Evolutionary conservation across 2,797 vertebrate genomes (phyloP).

Genomic region (Esox masquinongy): DNA sequence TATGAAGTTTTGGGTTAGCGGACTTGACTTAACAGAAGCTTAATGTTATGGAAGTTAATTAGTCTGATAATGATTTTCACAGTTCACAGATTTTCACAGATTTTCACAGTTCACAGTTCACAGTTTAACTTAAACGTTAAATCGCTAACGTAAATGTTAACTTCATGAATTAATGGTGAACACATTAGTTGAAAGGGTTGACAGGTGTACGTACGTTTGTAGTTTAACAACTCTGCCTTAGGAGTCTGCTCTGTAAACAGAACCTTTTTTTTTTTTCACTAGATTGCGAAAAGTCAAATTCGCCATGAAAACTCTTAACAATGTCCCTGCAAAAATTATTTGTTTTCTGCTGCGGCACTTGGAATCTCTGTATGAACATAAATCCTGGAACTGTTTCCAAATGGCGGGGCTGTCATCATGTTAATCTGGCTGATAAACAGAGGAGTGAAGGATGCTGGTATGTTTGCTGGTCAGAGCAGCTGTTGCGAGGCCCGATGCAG

Average conservation of each 20-base stretch:
- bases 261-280: constrained; percentile 3
- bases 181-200: constrained; percentile 4
- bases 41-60: too few relatives aligned
- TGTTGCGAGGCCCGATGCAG: neutral
- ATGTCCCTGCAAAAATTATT: constrained; percentile 20
- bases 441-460: constrained; percentile 28
- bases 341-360: constrained; percentile 33
- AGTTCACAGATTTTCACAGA: too few relatives aligned
- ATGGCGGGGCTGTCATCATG: constrained; percentile 44
- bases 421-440: constrained; percentile 48
- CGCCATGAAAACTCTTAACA: constrained; percentile 11
- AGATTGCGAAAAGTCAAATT: constrained; percentile 20
- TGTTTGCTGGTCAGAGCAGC: neutral
- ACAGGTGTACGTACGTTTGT: neutral
- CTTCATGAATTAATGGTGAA: too few relatives aligned
- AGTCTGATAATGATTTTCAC: too few relatives aligned
- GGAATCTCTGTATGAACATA: constrained; percentile 40
- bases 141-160: too few relatives aligned
- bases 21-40: too few relatives aligned
- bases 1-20: too few relatives aligned
- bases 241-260: constrained; percentile 31
- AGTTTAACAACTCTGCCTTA: constrained; percentile 3
- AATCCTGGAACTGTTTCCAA: constrained; percentile 51
- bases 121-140: too few relatives aligned
- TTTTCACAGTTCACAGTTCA: too few relatives aligned